These are phyloP conservation scores for Zeuzera pyrina DNA, from an alignment of 2,888 invertebrate species.

Conservation along the genomic window DNA sequence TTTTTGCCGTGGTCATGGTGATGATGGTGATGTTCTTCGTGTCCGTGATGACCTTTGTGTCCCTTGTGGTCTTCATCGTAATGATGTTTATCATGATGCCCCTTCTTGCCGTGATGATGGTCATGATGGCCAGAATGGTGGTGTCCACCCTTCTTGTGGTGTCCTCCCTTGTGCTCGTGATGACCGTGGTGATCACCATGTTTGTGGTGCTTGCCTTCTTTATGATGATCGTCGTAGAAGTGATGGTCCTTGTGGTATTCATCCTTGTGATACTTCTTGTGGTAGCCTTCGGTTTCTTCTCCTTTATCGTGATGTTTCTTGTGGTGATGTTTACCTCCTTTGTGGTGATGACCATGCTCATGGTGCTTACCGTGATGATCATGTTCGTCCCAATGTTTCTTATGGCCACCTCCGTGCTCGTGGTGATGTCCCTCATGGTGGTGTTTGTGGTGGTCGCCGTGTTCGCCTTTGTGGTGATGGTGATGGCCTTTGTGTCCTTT, in stretches of 20 bases:
- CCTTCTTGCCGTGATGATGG: conserved; percentile 84
- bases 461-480: conserved; percentile 84
- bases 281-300: conserved; percentile 86
- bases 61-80: conserved; percentile 87
- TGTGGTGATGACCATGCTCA: conserved; percentile 83
- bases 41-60: conserved; percentile 83
- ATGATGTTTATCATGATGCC: conserved; percentile 87
- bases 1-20: conserved; percentile 86
- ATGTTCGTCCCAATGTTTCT: conserved; percentile 83
- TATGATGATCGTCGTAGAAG: conserved; percentile 90
- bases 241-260: conserved; percentile 90
- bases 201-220: conserved; percentile 87
- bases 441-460: conserved; percentile 83
- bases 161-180: conserved; percentile 83
- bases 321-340: conserved; percentile 84
- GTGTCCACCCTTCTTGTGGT: conserved; percentile 86
- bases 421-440: conserved; percentile 83
- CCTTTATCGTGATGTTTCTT: conserved; percentile 90
- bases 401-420: conserved; percentile 85
- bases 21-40: conserved; percentile 82
- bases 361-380: conserved; percentile 84
- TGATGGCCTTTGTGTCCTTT: conserved; percentile 85
- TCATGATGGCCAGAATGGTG: conserved; percentile 84
- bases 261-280: conserved; percentile 89
- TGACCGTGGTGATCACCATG: conserved; percentile 85